Evolutionary conservation across 1,140 invertebrate species (phyloP).

Genomic region (Drosophila lowei): DNA sequence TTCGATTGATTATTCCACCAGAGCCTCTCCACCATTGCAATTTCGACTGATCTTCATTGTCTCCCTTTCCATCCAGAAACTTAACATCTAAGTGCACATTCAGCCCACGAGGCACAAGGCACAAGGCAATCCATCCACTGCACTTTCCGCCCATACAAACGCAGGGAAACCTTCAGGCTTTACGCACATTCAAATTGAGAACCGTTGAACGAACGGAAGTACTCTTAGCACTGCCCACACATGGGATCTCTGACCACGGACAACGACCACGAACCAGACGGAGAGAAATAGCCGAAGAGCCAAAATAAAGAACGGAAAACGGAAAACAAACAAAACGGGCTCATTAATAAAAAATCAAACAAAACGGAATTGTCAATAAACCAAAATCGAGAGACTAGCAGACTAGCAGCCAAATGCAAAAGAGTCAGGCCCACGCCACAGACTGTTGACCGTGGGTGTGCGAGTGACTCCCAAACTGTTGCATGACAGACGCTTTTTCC

Average conservation of each 20-base stretch:
- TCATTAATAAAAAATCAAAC: conserved; percentile 61
- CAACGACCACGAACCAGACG: conserved; percentile 2
- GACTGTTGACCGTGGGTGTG: conserved; percentile 52
- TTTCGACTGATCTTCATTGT: too few relatives aligned
- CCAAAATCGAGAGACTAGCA: conserved; percentile 37
- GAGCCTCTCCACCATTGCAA: too few relatives aligned
- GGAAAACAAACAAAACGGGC: conserved; percentile 67
- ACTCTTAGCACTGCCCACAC: conserved; percentile 69
- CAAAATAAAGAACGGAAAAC: conserved; percentile 39
- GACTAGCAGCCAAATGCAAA: conserved; percentile 45
- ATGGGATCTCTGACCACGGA: conserved; percentile 42
- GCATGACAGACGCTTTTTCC: conserved; percentile 70
- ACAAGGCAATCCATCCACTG: conserved; percentile 11
- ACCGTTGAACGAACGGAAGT: conserved; percentile 73
- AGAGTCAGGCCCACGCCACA: conserved; percentile 57
- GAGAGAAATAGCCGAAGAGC: conserved; percentile 4
- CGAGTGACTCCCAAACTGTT: conserved; percentile 59
- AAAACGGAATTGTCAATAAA: conserved; percentile 75
- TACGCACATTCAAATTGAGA: conserved; percentile 53
- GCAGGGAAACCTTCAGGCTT: conserved; percentile 37
- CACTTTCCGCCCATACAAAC: conserved; percentile 28
- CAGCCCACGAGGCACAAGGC: conserved; percentile 13
- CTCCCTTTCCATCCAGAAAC: too few relatives aligned
- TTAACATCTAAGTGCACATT: neutral
- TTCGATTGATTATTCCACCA: neutral